A percentile compares a stretch with the other conserved stretches of the same genome.
Conservation (phyloP, 1,140 invertebrate genomes). For the Agraylea sexmaculata region DNA sequence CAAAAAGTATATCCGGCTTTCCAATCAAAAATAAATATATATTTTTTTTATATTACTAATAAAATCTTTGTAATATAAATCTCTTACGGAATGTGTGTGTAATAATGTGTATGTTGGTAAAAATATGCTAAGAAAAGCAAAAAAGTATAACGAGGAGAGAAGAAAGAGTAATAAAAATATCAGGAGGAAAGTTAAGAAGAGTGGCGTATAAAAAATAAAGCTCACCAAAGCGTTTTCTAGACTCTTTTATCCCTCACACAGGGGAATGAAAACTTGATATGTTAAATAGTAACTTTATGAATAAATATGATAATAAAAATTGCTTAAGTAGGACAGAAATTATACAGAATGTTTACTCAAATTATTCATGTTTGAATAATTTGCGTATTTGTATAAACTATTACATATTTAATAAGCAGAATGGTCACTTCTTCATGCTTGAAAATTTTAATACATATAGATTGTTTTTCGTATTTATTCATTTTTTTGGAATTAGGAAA, state of each 20-base stretch:
- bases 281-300: neutral
- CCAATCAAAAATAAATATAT: neutral
- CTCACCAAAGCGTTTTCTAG: conserved; percentile 13
- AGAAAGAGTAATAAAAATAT: conserved; percentile 20
- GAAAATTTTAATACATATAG: too few species aligned
- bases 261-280: conserved; percentile 15
- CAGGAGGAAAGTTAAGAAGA: conserved; percentile 17
- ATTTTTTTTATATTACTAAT: too few species aligned
- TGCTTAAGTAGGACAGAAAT: neutral
- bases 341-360: neutral
- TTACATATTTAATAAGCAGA: too few species aligned
- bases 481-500: too few species aligned
- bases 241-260: too few species aligned
- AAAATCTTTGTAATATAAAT: too few species aligned
- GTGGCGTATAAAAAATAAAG: conserved; percentile 19
- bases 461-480: too few species aligned
- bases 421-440: too few species aligned
- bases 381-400: conserved; percentile 1
- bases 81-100: too few species aligned
- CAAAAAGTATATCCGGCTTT: neutral
- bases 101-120: conserved; percentile 2
- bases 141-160: conserved; percentile 13
- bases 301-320: neutral
- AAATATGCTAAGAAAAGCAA: conserved; percentile 15
- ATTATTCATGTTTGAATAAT: neutral